A percentile compares a stretch with the other conserved stretches of the same genome.
Evolutionary conservation across 2,113 vertebrate species (phyloP).

Genomic region (Archilochus colubris): DNA sequence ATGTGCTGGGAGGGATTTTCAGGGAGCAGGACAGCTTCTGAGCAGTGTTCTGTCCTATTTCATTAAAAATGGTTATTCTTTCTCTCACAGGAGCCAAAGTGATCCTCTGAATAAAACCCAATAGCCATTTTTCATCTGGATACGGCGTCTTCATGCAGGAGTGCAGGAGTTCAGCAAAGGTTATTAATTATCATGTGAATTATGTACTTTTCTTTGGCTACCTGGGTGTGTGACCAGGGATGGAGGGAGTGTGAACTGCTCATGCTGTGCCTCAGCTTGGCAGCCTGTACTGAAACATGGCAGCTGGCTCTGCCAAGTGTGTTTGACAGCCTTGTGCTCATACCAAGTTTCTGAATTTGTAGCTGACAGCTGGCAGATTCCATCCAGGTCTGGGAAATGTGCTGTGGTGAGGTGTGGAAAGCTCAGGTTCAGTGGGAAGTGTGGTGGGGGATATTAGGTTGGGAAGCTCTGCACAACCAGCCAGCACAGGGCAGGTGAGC

Average conservation of each 20-base stretch:
- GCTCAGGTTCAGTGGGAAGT: background rate
- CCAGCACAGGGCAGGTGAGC: background rate
- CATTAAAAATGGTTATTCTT: background rate
- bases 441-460: background rate
- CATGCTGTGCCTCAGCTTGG: background rate
- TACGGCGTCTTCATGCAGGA: fast-evolving
- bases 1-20: background rate
- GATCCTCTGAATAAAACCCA: background rate
- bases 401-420: background rate
- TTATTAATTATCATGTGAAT: background rate
- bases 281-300: background rate
- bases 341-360: background rate
- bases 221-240: background rate
- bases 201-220: background rate
- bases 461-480: background rate
- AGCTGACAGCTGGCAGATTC: background rate
- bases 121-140: background rate
- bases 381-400: background rate
- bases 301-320: background rate
- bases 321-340: background rate
- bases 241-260: background rate
- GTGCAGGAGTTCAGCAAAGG: constrained; percentile 7
- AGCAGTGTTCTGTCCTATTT: background rate
- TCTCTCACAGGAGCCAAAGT: background rate
- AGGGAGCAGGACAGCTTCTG: background rate